These are phyloP conservation scores for Chesias legatella DNA, from an alignment of 2,888 invertebrate genomes.

Conservation along the genomic window DNA sequence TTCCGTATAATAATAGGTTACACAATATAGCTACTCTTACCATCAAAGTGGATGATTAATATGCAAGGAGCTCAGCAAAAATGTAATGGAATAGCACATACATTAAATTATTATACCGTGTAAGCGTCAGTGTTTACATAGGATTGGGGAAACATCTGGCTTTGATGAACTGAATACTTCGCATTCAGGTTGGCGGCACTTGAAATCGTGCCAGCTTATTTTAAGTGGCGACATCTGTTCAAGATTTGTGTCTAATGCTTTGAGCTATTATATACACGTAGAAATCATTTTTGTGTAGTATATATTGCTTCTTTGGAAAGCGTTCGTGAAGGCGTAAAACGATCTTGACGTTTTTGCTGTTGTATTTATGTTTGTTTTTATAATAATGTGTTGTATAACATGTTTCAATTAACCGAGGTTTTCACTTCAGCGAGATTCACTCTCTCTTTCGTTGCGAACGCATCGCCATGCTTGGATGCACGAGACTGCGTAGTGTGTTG, in stretches of 20 bases:
- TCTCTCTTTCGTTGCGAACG: constrained; percentile 47
- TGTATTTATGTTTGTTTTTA: neutral
- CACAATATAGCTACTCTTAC: too few relatives aligned
- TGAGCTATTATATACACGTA: constrained; percentile 51
- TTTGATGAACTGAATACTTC: constrained; percentile 77
- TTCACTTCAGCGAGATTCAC: constrained; percentile 58
- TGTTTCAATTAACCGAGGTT: constrained; percentile 35
- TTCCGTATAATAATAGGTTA: neutral
- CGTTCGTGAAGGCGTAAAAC: constrained; percentile 5
- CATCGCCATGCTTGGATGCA: constrained; percentile 49
- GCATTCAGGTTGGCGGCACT: constrained; percentile 73
- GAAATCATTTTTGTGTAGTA: constrained; percentile 42
- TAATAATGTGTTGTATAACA: constrained; percentile 1
- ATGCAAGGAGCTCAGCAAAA: constrained; percentile 29
- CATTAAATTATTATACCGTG: constrained; percentile 48
- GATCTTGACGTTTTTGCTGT: neutral
- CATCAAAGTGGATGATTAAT: constrained; percentile 4
- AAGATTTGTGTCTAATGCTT: constrained; percentile 67
- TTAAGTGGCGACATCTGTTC: constrained; percentile 74
- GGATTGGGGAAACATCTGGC: constrained; percentile 70
- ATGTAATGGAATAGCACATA: constrained; percentile 34
- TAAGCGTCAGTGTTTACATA: constrained; percentile 62
- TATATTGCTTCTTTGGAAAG: constrained; percentile 14
- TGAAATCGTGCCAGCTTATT: constrained; percentile 79
- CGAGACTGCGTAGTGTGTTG: constrained; percentile 32